Evolutionary conservation across 2,888 invertebrate species (phyloP), one percentile per base, ranked within the genome.

Genomic region (Eilema griseolum): DNA sequence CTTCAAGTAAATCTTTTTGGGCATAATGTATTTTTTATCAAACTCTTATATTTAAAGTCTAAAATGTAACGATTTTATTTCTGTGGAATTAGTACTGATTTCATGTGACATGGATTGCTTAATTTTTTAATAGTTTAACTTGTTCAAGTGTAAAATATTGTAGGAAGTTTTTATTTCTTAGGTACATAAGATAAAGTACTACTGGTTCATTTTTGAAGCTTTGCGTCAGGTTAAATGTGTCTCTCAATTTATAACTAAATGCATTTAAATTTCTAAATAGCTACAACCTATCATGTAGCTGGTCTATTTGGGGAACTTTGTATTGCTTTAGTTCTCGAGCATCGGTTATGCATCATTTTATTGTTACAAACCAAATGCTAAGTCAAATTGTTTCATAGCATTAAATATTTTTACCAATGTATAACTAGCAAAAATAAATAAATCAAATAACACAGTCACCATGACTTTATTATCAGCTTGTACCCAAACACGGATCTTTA

Each of bases 361-460:
- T 89, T 89, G 86, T 92, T 89, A 90, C 86, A 83, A 93, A 92
- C 92, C 92, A 92, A 94, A 94, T 92, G 94, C 93, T 94, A 92
- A 87, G 93, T 94, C 93, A 94, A 91, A 90, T 91, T 95, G 90
- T 94, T 95, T 94, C 92, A 93, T 94, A 94, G 90, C 93, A 93
- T 94, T 92, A 91, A 85, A 93, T 94, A 90, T 93, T 95, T 94
- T 94, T 95, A 95, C 94, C 94, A 93, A 93, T 95, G 94, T 95
- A 92, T 93, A 92, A 93, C 90, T 93, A 94, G 93, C 94, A 93
- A 93, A 91, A 93, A 93, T 94, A 93, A 94, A 94, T 95, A 95
- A 95, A 95, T 95, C 94, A 93, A 93, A 93, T 93, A 90, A 92
- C 90, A 93, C 92, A 93, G 89, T 92, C 90, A 83, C 83, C 81